A percentile compares a stretch with the other conserved stretches of the same genome.
These are phyloP conservation scores for Folsomia candida DNA, from an alignment of 2,888 invertebrate genomes.

Conservation along the genomic window DNA sequence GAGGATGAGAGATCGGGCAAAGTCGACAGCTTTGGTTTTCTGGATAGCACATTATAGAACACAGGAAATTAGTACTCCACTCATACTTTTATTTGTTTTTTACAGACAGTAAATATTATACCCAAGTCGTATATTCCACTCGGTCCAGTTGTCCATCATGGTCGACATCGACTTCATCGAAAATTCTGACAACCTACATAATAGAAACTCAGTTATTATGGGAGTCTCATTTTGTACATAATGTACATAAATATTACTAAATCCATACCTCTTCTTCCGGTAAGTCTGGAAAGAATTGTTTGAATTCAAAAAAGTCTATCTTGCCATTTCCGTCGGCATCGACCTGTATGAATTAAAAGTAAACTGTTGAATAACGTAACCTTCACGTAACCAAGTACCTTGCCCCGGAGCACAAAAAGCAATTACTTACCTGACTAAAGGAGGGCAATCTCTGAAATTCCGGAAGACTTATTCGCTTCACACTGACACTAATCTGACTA, in stretches of 20 bases:
- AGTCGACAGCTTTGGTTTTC: slow-evolving; percentile 34
- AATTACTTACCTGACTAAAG: background rate
- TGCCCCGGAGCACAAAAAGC: too few species aligned
- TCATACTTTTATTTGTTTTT: background rate
- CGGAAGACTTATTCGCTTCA: slow-evolving; percentile 9
- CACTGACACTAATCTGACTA: background rate
- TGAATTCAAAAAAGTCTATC: slow-evolving; percentile 40
- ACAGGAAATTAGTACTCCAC: background rate
- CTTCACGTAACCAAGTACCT: too few species aligned
- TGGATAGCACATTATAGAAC: too few species aligned
- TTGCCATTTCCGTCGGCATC: slow-evolving; percentile 38
- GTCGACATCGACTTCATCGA: slow-evolving; percentile 54
- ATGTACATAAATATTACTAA: too few species aligned
- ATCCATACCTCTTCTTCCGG: slow-evolving; percentile 51
- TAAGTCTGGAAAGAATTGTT: slow-evolving; percentile 32
- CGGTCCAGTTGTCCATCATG: slow-evolving; percentile 80
- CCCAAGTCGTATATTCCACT: slow-evolving; percentile 76
- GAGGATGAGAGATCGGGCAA: slow-evolving; percentile 37
- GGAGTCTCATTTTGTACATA: too few species aligned
- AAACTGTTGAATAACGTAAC: too few species aligned
- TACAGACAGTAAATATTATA: slow-evolving; percentile 22
- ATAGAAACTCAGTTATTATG: too few species aligned
- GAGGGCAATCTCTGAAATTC: slow-evolving; percentile 25
- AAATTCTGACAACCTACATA: slow-evolving; percentile 52
- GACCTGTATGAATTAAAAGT: slow-evolving; percentile 14